Evolutionary conservation across 2,888 invertebrate genomes (phyloP), one percentile per base, ranked within the genome.

Genomic region (Tinea trinotella): DNA sequence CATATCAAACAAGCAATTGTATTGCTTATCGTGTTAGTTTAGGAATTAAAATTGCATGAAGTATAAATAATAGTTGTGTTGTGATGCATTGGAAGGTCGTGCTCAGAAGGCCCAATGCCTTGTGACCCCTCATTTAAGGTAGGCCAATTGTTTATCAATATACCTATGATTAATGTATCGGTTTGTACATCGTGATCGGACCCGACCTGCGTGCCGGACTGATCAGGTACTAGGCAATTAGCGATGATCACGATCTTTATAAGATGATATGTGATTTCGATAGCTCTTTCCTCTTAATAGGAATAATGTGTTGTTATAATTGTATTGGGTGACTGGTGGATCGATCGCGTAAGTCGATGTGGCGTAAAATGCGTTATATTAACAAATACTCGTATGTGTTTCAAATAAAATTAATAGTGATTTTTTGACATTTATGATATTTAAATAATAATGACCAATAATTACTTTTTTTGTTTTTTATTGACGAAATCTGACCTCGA

Each of bases 71-170:
- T 40, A 40, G 13, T 1, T 40, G n/a, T 7, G 6, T 40, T 13
- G 59, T 54, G 34, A 55, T 52, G 36, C 54, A 52, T 56, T 57
- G 54, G n/a, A 24, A 24, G 22, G 7, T 9, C 13, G 4, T 5
- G 13, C 24, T 50, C 50, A 24, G 50, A 50, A 50, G 50, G 50
- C 50, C 4, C 3, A 20, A 50, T 50, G 46, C 19, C n/a, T 46
- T 46, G n/a, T 83, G 84, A 84, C 83, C 81, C 74, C 81, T 81
- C 74, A 80, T 84, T 81, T 81, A 81, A 84, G 82, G 71, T 78
- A 76, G 79, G 76, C 76, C 81, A 82, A 83, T 84, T 82, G 84
- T 83, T 84, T 84, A 83, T 85, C 80, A 81, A 82, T 82, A 79
- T 67, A 69, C 62, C 68, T 78, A 77, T 81, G 80, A 81, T 81